Percentiles rank a stretch among this genome's conserved stretches.
phyloP scores from a whole-genome alignment of 2,113 vertebrate species.

The Ptilonorhynchus violaceus region DNA sequence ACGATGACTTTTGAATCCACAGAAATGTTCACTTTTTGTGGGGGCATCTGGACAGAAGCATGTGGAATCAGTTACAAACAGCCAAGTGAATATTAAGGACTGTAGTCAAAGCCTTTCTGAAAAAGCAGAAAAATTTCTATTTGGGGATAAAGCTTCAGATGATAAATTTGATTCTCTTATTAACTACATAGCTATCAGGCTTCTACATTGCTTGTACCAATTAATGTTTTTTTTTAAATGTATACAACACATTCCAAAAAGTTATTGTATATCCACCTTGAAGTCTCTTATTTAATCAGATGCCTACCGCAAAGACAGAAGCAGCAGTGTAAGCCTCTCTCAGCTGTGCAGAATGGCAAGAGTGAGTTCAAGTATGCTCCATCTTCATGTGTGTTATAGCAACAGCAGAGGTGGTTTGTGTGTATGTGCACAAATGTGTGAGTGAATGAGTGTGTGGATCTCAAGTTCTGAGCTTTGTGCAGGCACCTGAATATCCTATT shows the following conservation, averaged over 20 bases:
- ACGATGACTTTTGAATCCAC: neutral
- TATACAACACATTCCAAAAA: neutral
- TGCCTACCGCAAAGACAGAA: neutral
- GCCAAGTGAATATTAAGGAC: neutral
- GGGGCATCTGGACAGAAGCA: neutral
- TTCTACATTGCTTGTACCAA: neutral
- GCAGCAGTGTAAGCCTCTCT: neutral
- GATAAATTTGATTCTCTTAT: neutral
- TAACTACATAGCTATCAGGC: neutral
- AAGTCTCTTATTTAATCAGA: neutral
- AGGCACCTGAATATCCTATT: neutral
- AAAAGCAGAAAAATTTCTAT: neutral
- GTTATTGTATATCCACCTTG: neutral
- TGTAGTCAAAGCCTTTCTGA: neutral
- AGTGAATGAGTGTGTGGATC: neutral
- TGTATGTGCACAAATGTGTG: rapidly evolving
- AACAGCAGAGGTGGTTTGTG: neutral
- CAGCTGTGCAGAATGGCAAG: neutral
- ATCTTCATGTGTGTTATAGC: neutral
- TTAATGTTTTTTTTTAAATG: neutral
- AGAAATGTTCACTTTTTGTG: neutral
- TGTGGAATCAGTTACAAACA: neutral
- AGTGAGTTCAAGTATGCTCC: neutral
- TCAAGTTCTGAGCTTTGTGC: neutral
- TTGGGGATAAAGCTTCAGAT: neutral